Conservation (phyloP, 2,113 vertebrate genomes). For the Azemiops feae region DNA sequence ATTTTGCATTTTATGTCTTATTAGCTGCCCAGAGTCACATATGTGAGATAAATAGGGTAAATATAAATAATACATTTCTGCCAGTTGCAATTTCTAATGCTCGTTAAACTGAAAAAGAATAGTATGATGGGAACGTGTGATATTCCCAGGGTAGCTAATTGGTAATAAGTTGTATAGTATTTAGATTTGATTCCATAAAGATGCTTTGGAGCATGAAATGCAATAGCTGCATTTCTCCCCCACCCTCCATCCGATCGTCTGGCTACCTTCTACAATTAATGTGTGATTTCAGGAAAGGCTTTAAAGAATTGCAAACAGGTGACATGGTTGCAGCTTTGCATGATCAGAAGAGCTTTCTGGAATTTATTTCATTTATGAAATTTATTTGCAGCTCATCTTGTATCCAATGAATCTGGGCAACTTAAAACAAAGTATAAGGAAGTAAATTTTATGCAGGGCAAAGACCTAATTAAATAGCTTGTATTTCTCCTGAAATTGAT, state of each 20-base stretch:
- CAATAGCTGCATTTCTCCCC: neutral
- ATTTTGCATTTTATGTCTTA: neutral
- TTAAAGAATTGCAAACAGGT: neutral
- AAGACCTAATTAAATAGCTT: neutral
- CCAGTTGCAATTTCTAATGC: neutral
- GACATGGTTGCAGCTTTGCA: neutral
- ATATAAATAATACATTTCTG: neutral
- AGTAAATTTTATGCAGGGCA: neutral
- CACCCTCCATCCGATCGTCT: rapidly evolving
- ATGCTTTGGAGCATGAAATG: neutral
- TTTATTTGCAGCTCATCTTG: neutral
- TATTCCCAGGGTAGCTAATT: neutral
- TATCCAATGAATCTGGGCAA: neutral
- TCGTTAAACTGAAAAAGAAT: neutral
- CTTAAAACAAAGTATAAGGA: neutral
- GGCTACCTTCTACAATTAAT: neutral
- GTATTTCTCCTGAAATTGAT: neutral
- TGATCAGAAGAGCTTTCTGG: neutral
- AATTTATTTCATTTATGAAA: neutral
- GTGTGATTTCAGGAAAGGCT: neutral
- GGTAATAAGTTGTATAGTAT: neutral
- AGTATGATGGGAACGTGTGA: neutral
- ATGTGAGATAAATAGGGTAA: neutral
- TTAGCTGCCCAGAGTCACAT: neutral
- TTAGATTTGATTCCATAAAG: neutral